Evolutionary conservation across 2,113 vertebrate species (phyloP), one percentile per base, ranked within the genome.

Genomic region (Pseudopipra pipra): DNA sequence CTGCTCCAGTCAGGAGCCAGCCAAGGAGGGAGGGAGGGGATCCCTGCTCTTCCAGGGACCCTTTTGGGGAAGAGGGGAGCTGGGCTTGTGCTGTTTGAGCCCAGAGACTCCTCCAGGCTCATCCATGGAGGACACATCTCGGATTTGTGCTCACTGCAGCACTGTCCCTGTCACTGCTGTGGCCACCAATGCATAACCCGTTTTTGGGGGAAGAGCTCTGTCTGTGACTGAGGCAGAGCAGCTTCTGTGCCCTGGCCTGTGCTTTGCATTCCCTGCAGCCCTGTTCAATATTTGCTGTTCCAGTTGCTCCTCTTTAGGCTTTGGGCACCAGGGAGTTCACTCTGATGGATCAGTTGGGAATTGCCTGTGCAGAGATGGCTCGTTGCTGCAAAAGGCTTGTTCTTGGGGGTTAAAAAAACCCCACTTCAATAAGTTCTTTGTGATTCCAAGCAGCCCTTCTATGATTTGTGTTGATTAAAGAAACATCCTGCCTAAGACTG

Each of bases 391-490:
- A n/a, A 75, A 51, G 37, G 52, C 37, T 43, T 77, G n/a, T 62
- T 70, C n/a, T n/a, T 54, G 33, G 35, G 11, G 20, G 3, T 8
- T 23, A 62, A 55, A n/a, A 46, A 68, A 35, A 20, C 8, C 19
- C 9, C 70, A 23, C 71, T 90, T 58, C 31, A 55, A 30, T 81
- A 89, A 78, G 46, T 74, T 95, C 47, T 83, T 55, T 71, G 73
- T 91, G 88, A 72, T 92, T 82, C 82, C 63, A 65, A 90, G 30
- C 88, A 90, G 39, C 74, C 65, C 43, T 5, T 55, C 47, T 62
- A 25, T 67, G 90, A 78, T 91, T 67, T 63, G 39, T 93, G 51
- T 93, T 90, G 88, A 92, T 96, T 88, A 82, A 72, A 95, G 78
- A 77, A 81, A 58, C 79, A 72, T 81, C 85, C 85, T 81, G 74